These are phyloP conservation scores for Malacosoma neustria DNA, from an alignment of 2,888 invertebrate species.

Conservation along the genomic window DNA sequence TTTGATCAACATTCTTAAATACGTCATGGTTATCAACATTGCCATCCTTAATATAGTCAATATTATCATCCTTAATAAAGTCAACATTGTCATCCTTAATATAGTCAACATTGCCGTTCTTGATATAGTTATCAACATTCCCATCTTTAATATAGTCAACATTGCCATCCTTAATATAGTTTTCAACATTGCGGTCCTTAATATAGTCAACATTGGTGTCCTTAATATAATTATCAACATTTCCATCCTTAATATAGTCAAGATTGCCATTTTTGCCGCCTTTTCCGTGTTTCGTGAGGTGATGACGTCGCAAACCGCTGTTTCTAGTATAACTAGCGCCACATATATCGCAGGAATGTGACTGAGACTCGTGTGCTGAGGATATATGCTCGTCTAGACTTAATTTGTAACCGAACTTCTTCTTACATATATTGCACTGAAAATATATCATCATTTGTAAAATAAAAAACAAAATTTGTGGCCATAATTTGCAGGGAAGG, in stretches of 20 bases:
- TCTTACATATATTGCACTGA: slow-evolving; percentile 53
- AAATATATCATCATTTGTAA: slow-evolving; percentile 14
- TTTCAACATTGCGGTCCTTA: too few relatives aligned
- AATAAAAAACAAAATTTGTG: neutral
- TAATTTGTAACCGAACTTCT: slow-evolving; percentile 57
- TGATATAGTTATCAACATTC: too few relatives aligned
- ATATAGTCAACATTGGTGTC: neutral
- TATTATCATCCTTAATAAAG: too few relatives aligned
- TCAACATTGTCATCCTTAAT: too few relatives aligned
- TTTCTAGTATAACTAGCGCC: slow-evolving; percentile 42
- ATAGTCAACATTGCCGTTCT: too few relatives aligned
- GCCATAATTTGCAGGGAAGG: neutral
- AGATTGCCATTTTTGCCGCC: slow-evolving; percentile 7
- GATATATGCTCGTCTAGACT: slow-evolving; percentile 54
- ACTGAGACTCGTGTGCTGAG: slow-evolving; percentile 38
- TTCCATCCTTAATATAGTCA: neutral
- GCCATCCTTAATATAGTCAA: too few relatives aligned
- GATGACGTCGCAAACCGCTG: slow-evolving; percentile 43
- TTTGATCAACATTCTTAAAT: too few relatives aligned
- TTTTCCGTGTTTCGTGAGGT: slow-evolving; percentile 38
- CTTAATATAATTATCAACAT: slow-evolving; percentile 9
- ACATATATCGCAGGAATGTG: slow-evolving; percentile 38
- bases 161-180: too few relatives aligned
- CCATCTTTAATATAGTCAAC: too few relatives aligned
- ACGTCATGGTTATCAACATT: too few relatives aligned